A percentile compares a stretch with the other conserved stretches of the same genome.
phyloP scores from a whole-genome alignment of 2,888 invertebrate species.

The Onchidella celtica region DNA sequence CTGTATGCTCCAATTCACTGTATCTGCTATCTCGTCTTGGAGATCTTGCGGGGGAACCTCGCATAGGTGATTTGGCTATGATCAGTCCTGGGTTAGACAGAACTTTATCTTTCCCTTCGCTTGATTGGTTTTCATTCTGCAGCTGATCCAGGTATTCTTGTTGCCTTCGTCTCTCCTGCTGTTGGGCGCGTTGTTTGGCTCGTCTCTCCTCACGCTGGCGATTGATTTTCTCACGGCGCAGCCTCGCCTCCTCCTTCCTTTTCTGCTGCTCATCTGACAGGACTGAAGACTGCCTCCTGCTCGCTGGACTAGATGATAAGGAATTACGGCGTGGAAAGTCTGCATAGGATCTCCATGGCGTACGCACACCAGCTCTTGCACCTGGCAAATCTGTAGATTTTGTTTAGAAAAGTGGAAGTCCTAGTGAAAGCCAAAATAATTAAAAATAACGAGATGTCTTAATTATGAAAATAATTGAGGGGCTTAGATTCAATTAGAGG shows the following conservation, averaged over 20 bases:
- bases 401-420: neutral
- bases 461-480: too few relatives aligned
- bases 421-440: too few relatives aligned
- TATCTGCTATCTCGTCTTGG: neutral
- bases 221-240: neutral
- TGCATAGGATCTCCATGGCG: conserved; percentile 23
- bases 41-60: neutral
- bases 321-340: conserved; percentile 5
- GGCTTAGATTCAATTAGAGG: too few relatives aligned
- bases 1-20: neutral
- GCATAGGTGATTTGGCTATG: conserved; percentile 17
- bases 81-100: conserved; percentile 24
- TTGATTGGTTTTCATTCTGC: neutral
- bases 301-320: too few relatives aligned
- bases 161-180: conserved; percentile 11
- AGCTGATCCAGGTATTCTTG: neutral
- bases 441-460: too few relatives aligned
- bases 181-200: conserved; percentile 15
- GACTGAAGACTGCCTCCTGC: neutral
- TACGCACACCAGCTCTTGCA: neutral
- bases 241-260: conserved; percentile 11
- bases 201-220: conserved; percentile 19
- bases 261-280: conserved; percentile 5
- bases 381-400: conserved; percentile 26
- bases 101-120: neutral